Percentiles rank a stretch among this genome's conserved stretches.
These are phyloP conservation scores for Notocelia uddmanniana DNA, from an alignment of 2,888 invertebrate genomes.

Conservation along the genomic window DNA sequence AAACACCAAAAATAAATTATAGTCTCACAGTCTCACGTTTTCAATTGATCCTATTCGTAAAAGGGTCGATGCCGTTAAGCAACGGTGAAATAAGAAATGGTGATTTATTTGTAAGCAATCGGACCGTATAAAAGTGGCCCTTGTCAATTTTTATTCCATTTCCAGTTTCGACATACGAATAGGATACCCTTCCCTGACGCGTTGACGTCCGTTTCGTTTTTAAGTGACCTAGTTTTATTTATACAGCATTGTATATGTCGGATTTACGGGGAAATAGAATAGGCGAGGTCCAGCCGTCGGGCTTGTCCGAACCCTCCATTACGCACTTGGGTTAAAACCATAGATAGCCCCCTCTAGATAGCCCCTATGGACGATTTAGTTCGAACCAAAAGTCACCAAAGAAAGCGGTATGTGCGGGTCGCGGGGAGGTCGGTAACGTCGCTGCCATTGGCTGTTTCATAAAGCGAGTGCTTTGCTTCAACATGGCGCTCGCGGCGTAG, in stretches of 20 bases:
- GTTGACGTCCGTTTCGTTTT: conserved; percentile 9
- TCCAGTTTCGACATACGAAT: conserved; percentile 30
- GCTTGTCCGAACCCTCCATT: too few species aligned
- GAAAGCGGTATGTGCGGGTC: too few species aligned
- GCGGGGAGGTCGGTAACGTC: too few species aligned
- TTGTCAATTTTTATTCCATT: conserved; percentile 45
- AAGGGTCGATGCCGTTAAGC: conserved; percentile 21
- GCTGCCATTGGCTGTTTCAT: too few species aligned
- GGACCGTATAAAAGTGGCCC: conserved; percentile 38
- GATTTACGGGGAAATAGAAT: too few species aligned
- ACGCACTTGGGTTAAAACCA: too few species aligned
- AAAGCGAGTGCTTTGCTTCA: too few species aligned
- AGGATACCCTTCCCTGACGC: conserved; percentile 28
- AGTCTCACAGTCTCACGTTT: conserved; percentile 4
- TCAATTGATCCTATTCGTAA: conserved; percentile 7
- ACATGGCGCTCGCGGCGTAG: too few species aligned
- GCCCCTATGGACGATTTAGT: too few species aligned
- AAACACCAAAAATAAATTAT: not conserved
- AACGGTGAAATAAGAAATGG: conserved; percentile 8
- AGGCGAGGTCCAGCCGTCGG: too few species aligned
- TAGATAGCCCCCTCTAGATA: too few species aligned
- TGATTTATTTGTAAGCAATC: conserved; percentile 38
- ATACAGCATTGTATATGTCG: not conserved
- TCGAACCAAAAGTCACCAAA: too few species aligned
- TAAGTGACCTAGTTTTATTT: not conserved